phyloP scores from a whole-genome alignment of 2,888 invertebrate species.

The Scaptodrosophila latifasciaeformis region DNA sequence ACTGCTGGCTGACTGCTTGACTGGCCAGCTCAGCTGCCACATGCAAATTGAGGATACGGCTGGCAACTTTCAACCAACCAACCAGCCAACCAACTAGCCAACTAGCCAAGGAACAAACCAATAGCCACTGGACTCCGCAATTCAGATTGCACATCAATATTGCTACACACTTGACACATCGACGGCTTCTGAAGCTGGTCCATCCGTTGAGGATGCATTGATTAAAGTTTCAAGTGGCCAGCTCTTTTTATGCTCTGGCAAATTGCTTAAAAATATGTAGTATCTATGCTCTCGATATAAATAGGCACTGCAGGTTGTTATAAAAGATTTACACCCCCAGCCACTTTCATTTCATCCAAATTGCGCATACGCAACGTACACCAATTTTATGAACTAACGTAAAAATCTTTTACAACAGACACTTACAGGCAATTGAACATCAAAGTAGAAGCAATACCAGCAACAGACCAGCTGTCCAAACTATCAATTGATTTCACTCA shows the following conservation, averaged over 20 bases:
- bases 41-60: constrained; percentile 59
- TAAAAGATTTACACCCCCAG: background rate
- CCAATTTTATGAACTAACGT: constrained; percentile 27
- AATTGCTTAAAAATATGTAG: constrained; percentile 6
- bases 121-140: constrained; percentile 3
- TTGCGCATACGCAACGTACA: background rate
- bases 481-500: constrained; percentile 45
- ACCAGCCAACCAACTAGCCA: no score
- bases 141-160: constrained; percentile 57
- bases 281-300: background rate
- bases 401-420: constrained; percentile 45
- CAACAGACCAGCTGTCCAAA: constrained; percentile 42
- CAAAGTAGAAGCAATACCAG: background rate
- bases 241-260: background rate
- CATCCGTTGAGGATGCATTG: no score
- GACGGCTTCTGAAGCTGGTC: no score
- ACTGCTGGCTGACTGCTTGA: constrained; percentile 12
- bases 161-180: constrained; percentile 51
- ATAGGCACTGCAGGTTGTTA: constrained; percentile 15
- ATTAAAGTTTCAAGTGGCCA: constrained; percentile 41
- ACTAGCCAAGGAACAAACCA: no score
- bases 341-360: background rate
- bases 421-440: constrained; percentile 54
- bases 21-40: constrained; percentile 7
- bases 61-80: no score